phyloP scores from a whole-genome alignment of 1,140 invertebrate species.

The Dinothrombium tinctorium region DNA sequence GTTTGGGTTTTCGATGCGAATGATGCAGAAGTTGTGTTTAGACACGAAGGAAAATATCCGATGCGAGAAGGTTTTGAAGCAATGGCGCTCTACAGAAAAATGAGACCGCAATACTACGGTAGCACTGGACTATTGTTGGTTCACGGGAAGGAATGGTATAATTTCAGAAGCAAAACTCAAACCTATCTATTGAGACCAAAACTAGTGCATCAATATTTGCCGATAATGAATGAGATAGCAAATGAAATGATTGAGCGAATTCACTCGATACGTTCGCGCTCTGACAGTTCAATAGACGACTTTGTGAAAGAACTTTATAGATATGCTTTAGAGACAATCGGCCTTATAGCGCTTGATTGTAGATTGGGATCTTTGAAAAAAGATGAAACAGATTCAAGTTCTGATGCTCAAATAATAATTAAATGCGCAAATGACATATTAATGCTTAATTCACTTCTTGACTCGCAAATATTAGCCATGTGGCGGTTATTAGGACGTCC shows the following conservation, averaged over 20 bases:
- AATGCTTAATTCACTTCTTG: neutral
- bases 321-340: slow-evolving; percentile 15
- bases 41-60: slow-evolving; percentile 45
- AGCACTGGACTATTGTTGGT: slow-evolving; percentile 4
- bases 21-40: slow-evolving; percentile 45
- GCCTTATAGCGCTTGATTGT: neutral
- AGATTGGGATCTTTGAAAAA: neutral
- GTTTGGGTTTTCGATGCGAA: slow-evolving; percentile 36
- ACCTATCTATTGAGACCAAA: slow-evolving; percentile 12
- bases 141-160: slow-evolving; percentile 12
- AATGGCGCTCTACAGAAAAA: slow-evolving; percentile 9
- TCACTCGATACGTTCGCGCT: neutral
- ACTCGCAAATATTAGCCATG: slow-evolving; percentile 14
- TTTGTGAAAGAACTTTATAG: slow-evolving; percentile 17
- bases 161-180: slow-evolving; percentile 5
- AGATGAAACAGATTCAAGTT: neutral
- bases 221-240: slow-evolving; percentile 8
- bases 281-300: slow-evolving; percentile 15
- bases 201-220: slow-evolving; percentile 10
- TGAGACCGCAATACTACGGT: slow-evolving; percentile 6
- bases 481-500: neutral
- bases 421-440: too few species aligned
- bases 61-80: slow-evolving; percentile 29
- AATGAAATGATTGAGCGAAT: slow-evolving; percentile 12
- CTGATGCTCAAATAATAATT: too few species aligned